phyloP scores from a whole-genome alignment of 2,113 vertebrate species.

The cattle (Bos taurus) region ARS-UCD2.0 NC_037357.1:58687001-58687500 shows the following conservation, averaged over 20 bases:
- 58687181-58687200: neutral
- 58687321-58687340: neutral
- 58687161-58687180: neutral
- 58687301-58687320: neutral
- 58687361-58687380: neutral
- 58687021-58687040: slow-evolving; percentile 21
- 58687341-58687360: neutral
- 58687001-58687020: slow-evolving; percentile 23
- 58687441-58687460: neutral
- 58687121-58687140: slow-evolving; percentile 13
- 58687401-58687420: neutral
- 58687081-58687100: neutral
- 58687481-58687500: neutral
- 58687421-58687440: neutral
- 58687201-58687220: neutral
- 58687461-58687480: neutral
- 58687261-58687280: slow-evolving; percentile 9
- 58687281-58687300: neutral
- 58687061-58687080: neutral
- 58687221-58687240: slow-evolving; percentile 22
- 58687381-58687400: neutral
- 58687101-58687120: neutral
- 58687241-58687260: slow-evolving; percentile 9
- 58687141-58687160: neutral
- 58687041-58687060: slow-evolving; percentile 9